phyloP scores from a whole-genome alignment of 23 tunicate species.

The Clavelina lepadiformis region DNA sequence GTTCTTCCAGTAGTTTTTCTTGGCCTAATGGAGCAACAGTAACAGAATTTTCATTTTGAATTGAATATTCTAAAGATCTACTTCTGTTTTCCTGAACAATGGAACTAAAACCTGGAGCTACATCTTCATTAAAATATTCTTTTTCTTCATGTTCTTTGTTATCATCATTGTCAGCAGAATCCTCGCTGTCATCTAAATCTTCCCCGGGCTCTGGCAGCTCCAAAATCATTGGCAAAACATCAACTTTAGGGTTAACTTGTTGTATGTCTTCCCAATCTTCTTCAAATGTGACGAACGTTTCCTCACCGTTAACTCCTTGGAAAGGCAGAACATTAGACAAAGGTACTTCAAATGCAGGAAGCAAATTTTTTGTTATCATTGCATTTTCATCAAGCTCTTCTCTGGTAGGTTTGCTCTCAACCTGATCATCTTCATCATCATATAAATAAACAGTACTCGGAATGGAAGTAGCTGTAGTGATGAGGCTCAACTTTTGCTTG shows the following conservation, averaged over 20 bases:
- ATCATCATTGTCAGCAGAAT: background rate
- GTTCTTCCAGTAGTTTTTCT: no score
- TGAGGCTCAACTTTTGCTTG: no score
- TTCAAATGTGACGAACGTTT: constrained; percentile 5
- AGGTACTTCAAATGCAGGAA: no score
- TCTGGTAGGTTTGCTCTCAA: no score
- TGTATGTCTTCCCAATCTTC: constrained; percentile 52
- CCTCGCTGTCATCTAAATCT: background rate
- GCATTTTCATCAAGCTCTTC: no score
- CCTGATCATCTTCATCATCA: no score
- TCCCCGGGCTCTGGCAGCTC: constrained; percentile 38
- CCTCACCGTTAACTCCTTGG: background rate
- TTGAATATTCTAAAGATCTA: no score
- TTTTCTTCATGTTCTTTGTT: background rate
- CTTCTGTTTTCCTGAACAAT: constrained; percentile 5
- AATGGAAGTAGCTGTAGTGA: constrained; percentile 8
- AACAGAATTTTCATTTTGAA: no score
- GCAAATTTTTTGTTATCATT: no score
- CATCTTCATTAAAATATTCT: background rate
- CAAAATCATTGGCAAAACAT: constrained; percentile 34
- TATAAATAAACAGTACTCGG: constrained; percentile 39
- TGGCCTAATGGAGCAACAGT: no score
- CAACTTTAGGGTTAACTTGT: constrained; percentile 7
- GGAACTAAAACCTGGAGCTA: background rate
- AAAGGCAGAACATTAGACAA: no score